These are phyloP conservation scores for Lepus oiostolus DNA, from an alignment of 2,797 vertebrate species.

Conservation along the genomic window DNA sequence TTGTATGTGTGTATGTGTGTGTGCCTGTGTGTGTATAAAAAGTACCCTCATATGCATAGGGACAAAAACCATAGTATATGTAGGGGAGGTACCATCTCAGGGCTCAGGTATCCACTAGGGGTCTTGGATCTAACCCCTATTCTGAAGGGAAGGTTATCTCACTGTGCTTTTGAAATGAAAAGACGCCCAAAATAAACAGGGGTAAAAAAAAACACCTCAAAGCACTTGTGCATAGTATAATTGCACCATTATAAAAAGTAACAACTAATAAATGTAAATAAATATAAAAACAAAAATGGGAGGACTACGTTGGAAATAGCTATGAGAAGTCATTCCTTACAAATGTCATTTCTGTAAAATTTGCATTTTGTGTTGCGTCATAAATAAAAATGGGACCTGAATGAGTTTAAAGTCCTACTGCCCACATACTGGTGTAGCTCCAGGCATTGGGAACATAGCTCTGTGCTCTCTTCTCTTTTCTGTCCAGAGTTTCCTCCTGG, in stretches of 20 bases:
- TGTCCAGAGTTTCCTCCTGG: not conserved
- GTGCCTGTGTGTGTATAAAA: too few relatives aligned
- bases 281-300: conserved; percentile 9
- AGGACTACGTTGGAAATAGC: not conserved
- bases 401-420: conserved; percentile 10
- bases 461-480: not conserved
- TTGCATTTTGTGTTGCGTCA: conserved; percentile 13
- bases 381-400: conserved; percentile 15
- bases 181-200: not conserved
- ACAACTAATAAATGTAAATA: conserved; percentile 50
- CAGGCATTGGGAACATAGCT: not conserved
- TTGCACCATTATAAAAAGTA: not conserved
- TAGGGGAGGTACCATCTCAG: not conserved
- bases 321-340: not conserved
- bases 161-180: not conserved
- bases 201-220: not conserved
- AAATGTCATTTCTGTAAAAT: conserved; percentile 36
- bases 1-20: too few relatives aligned
- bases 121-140: not conserved
- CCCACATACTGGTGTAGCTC: not conserved
- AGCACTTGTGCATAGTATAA: not conserved
- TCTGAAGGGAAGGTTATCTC: too few relatives aligned
- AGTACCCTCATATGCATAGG: too few relatives aligned
- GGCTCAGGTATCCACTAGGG: not conserved
- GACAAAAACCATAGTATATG: not conserved